Percentiles rank a stretch among this genome's conserved stretches.
Conservation (phyloP, 2,797 vertebrate genomes). For the Netta rufina region DNA sequence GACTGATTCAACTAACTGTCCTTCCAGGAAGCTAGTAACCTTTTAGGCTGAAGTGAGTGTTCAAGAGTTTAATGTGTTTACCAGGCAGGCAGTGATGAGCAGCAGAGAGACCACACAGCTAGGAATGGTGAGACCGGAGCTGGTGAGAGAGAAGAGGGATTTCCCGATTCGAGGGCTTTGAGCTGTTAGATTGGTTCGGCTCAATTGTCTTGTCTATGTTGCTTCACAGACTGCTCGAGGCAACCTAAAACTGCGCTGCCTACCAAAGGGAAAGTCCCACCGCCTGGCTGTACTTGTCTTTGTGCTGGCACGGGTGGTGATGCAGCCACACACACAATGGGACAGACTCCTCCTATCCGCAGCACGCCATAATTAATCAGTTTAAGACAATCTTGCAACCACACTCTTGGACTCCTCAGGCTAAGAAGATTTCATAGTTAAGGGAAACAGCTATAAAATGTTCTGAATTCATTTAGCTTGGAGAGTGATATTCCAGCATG, state of each 20-base stretch:
- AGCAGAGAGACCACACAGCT: not conserved
- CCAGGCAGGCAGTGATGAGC: not conserved
- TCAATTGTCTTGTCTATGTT: not conserved
- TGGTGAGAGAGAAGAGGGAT: not conserved
- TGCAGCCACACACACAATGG: not conserved
- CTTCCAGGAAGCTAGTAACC: not conserved
- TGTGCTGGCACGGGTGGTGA: rapidly evolving
- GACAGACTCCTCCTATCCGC: not conserved
- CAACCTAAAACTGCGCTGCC: not conserved
- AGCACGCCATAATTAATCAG: not conserved
- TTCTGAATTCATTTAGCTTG: not conserved
- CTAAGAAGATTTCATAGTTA: not conserved
- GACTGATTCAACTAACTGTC: not conserved
- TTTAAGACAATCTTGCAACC: not conserved
- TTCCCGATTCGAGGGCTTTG: not conserved
- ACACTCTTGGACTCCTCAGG: not conserved
- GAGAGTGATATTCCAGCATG: not conserved
- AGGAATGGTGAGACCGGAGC: rapidly evolving
- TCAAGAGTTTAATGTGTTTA: not conserved
- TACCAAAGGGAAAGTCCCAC: not conserved
- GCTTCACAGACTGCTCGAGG: not conserved
- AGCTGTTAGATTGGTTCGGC: not conserved
- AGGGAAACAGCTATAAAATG: not conserved
- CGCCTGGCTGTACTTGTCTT: not conserved
- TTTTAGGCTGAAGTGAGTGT: not conserved